Evolutionary conservation across 2,888 invertebrate species (phyloP).

Genomic region (Ypsolopha sequella): DNA sequence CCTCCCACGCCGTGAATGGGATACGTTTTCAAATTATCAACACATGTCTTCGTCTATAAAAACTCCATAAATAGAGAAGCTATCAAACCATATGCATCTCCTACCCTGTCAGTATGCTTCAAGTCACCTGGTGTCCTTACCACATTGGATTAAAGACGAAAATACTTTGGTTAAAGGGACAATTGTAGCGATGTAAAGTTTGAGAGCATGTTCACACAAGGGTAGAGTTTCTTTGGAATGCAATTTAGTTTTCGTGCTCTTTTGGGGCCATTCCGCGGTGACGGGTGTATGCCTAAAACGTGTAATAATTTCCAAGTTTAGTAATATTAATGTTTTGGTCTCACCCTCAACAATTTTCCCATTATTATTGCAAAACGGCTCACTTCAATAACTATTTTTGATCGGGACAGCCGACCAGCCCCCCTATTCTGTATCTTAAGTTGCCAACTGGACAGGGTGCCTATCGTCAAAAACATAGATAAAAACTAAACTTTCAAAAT

Average conservation of each 20-base stretch:
- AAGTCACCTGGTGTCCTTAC: constrained; percentile 13
- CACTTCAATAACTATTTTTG: too few relatives aligned
- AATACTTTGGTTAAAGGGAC: background rate
- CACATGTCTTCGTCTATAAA: constrained; percentile 37
- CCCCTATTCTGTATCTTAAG: too few relatives aligned
- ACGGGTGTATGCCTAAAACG: too few relatives aligned
- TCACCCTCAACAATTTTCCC: too few relatives aligned
- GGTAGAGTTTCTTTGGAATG: constrained; percentile 22
- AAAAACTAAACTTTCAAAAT: too few relatives aligned
- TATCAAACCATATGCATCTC: constrained; percentile 53
- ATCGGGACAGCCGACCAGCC: too few relatives aligned
- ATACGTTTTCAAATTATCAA: constrained; percentile 38
- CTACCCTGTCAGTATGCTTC: background rate
- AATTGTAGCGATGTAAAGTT: background rate
- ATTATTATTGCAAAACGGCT: too few relatives aligned
- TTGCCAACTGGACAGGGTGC: too few relatives aligned
- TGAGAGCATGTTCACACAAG: constrained; percentile 14
- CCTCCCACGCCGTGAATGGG: constrained; percentile 7
- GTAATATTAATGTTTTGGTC: too few relatives aligned
- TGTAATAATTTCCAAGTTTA: too few relatives aligned
- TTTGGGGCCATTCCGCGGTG: too few relatives aligned
- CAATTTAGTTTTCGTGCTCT: background rate
- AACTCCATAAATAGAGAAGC: constrained; percentile 53
- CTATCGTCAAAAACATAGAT: too few relatives aligned
- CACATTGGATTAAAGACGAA: background rate